Percentiles rank a stretch among this genome's conserved stretches.
phyloP scores from a whole-genome alignment of 1,140 invertebrate species.

The Campoletis sonorensis region DNA sequence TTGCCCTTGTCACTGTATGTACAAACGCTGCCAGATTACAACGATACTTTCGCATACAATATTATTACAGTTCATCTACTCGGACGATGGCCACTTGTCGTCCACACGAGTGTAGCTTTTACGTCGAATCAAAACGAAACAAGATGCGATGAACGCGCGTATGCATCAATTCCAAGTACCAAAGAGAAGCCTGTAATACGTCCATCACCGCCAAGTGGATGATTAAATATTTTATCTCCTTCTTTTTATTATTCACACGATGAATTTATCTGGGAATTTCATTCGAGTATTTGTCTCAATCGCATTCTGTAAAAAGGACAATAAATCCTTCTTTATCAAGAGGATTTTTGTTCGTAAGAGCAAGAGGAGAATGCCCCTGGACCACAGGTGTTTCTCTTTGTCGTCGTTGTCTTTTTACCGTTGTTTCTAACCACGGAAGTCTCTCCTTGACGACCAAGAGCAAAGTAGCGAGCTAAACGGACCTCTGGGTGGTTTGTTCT shows the following conservation, averaged over 20 bases:
- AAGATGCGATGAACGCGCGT: conserved; percentile 48
- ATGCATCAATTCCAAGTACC: conserved; percentile 51
- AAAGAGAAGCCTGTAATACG: neutral
- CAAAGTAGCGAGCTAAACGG: conserved; percentile 39
- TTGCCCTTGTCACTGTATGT: neutral
- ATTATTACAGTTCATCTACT: neutral
- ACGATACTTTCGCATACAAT: neutral
- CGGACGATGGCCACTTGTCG: conserved; percentile 42
- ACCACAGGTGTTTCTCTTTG: conserved; percentile 15
- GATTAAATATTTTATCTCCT: conserved; percentile 1
- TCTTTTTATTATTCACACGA: neutral
- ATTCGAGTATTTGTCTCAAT: neutral
- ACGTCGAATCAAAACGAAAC: conserved; percentile 40
- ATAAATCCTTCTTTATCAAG: neutral
- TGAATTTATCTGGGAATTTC: neutral
- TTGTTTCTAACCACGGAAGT: conserved; percentile 12
- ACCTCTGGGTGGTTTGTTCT: conserved; percentile 66
- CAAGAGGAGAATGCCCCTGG: neutral
- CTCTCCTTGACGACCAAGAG: conserved; percentile 21
- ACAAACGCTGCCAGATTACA: neutral
- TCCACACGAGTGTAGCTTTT: conserved; percentile 39
- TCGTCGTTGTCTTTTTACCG: conserved; percentile 10
- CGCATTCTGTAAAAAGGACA: neutral
- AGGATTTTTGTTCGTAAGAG: neutral
- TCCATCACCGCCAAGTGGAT: neutral